Conservation (phyloP, 2,797 vertebrate genomes). For the Erithacus rubecula region DNA sequence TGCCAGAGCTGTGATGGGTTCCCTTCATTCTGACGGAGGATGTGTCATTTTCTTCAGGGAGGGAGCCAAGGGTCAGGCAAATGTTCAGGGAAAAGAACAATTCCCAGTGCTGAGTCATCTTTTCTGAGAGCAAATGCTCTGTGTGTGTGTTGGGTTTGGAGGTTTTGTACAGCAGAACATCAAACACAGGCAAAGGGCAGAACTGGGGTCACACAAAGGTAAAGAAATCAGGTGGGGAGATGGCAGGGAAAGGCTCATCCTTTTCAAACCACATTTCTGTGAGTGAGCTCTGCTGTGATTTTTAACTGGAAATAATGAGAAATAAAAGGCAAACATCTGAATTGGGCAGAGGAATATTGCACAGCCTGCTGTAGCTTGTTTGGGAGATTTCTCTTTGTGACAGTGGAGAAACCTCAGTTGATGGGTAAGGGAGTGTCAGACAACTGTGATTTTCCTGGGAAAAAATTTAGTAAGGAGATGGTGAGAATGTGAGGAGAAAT, state of each 20-base stretch:
- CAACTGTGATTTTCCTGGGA: background rate
- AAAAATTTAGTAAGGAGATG: background rate
- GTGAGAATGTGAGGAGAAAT: background rate
- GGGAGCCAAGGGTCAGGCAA: background rate
- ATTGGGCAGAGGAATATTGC: background rate
- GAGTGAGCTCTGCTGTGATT: background rate
- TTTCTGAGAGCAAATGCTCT: background rate
- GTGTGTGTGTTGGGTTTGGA: background rate
- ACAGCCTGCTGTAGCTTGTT: background rate
- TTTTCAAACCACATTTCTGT: background rate
- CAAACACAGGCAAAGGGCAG: background rate
- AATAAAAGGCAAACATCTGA: background rate
- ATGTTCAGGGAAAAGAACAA: background rate
- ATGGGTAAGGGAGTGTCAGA: background rate
- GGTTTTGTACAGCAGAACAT: background rate
- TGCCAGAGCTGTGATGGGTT: background rate
- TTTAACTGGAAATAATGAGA: background rate
- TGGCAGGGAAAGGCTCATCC: background rate
- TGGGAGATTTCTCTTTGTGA: background rate
- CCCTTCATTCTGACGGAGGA: accelerated
- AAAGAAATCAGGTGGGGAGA: background rate
- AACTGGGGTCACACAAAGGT: background rate
- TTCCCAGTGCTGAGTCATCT: background rate
- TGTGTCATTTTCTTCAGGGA: background rate
- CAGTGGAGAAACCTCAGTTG: background rate